Conservation (phyloP, 2,888 invertebrate species). For the Octonoba sinensis region DNA sequence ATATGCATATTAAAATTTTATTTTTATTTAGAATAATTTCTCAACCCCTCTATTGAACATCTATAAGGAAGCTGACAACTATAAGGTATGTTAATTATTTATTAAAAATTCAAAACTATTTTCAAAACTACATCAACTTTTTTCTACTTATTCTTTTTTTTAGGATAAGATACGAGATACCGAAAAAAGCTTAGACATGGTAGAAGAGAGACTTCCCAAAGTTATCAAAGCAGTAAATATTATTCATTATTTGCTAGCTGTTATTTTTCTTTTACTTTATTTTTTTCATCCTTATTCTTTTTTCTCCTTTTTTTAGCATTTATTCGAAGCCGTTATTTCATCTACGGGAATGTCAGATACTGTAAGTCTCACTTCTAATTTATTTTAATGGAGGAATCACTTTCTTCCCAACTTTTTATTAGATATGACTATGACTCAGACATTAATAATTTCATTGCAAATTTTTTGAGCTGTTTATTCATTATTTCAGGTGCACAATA, state of each 20-base stretch:
- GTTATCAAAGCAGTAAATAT: slow-evolving; percentile 45
- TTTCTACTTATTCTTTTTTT: slow-evolving; percentile 10
- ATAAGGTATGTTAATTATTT: slow-evolving; percentile 49
- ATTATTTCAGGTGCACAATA: slow-evolving; percentile 23
- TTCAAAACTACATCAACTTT: background rate
- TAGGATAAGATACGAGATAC: slow-evolving; percentile 45
- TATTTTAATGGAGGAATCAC: background rate
- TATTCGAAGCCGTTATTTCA: slow-evolving; percentile 41
- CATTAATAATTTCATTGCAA: background rate
- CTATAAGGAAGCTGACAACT: slow-evolving; percentile 55
- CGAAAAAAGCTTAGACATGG: slow-evolving; percentile 40
- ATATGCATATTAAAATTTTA: too few species aligned
- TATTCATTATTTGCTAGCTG: too few species aligned
- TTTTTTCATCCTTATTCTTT: background rate
- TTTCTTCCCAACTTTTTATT: background rate
- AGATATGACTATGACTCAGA: background rate
- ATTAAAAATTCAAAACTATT: too few species aligned
- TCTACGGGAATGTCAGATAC: slow-evolving; percentile 33
- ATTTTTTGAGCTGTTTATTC: background rate
- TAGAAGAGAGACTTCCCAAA: slow-evolving; percentile 46
- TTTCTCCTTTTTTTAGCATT: slow-evolving; percentile 30
- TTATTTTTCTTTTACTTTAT: background rate
- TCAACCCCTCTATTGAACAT: slow-evolving; percentile 39
- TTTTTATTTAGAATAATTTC: slow-evolving; percentile 35
- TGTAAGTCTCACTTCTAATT: slow-evolving; percentile 15